phyloP scores from a whole-genome alignment of 2,113 vertebrate species.

The Mustela lutreola region DNA sequence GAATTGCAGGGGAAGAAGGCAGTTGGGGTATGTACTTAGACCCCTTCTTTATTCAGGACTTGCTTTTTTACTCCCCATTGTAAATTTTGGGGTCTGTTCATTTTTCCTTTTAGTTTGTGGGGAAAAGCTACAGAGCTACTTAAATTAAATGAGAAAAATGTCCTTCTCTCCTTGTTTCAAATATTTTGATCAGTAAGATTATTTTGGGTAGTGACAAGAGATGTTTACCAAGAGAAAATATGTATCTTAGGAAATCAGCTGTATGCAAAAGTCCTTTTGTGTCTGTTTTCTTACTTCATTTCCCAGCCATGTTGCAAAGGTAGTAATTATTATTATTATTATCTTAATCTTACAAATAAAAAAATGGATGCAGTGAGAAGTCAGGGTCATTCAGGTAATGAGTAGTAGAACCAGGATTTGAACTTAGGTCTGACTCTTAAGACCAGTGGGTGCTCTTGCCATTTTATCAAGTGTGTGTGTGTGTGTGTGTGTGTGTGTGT shows the following conservation, averaged over 20 bases:
- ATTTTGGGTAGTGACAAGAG: background rate
- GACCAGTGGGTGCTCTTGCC: background rate
- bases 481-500: background rate
- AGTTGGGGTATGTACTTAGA: background rate
- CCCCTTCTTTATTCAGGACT: background rate
- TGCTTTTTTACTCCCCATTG: background rate
- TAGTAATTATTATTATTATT: background rate
- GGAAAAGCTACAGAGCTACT: conserved; percentile 9
- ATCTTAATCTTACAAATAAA: conserved; percentile 41
- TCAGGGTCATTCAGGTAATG: background rate
- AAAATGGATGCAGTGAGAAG: background rate
- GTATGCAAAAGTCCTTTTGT: background rate
- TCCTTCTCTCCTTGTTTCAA: conserved; percentile 12
- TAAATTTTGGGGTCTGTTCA: background rate
- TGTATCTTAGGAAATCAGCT: background rate
- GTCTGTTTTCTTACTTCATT: background rate
- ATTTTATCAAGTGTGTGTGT: background rate
- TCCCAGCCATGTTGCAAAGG: conserved; percentile 6
- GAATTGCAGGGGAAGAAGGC: background rate
- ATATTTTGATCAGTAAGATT: conserved; percentile 18
- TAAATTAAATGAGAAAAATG: conserved; percentile 38
- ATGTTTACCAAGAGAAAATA: conserved; percentile 9
- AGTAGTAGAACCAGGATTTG: background rate
- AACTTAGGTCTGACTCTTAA: background rate
- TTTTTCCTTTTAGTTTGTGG: conserved; percentile 52